Evolutionary conservation across 2,113 vertebrate genomes (phyloP).

Genomic region (Phyllostomus discolor): DNA sequence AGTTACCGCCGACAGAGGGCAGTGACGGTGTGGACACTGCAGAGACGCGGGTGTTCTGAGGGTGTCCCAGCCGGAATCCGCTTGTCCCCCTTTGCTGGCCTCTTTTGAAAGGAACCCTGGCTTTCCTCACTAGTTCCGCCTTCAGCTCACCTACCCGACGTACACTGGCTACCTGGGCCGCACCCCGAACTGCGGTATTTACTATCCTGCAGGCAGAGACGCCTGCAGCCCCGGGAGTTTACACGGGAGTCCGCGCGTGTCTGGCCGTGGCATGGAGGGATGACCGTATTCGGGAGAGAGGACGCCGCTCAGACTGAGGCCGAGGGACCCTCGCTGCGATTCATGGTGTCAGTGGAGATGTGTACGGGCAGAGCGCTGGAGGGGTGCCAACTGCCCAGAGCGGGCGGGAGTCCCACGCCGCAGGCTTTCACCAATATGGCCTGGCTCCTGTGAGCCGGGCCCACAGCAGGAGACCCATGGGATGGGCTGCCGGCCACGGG

Average conservation of each 20-base stretch:
- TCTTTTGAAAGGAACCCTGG: neutral
- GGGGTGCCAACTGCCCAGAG: conserved; percentile 73
- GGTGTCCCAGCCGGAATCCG: neutral
- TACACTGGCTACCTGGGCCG: neutral
- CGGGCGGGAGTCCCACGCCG: conserved; percentile 80
- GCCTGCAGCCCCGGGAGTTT: conserved; percentile 18
- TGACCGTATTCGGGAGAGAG: conserved; percentile 86
- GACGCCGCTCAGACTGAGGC: conserved; percentile 52
- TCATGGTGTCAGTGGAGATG: conserved; percentile 78
- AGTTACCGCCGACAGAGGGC: neutral
- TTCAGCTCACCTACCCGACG: neutral
- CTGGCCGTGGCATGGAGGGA: conserved; percentile 70
- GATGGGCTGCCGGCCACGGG: conserved; percentile 62
- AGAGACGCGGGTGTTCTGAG: neutral
- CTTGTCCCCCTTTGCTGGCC: neutral
- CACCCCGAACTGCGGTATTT: neutral
- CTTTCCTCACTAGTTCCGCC: neutral
- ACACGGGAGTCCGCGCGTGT: neutral
- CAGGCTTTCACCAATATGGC: conserved; percentile 85
- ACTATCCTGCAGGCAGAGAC: neutral
- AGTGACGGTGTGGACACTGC: neutral
- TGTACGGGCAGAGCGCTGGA: conserved; percentile 78
- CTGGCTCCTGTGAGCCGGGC: conserved; percentile 75
- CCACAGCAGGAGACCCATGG: conserved; percentile 73
- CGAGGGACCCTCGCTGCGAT: conserved; percentile 77